Conservation (phyloP, 2,113 vertebrate species). For the Perca flavescens region DNA sequence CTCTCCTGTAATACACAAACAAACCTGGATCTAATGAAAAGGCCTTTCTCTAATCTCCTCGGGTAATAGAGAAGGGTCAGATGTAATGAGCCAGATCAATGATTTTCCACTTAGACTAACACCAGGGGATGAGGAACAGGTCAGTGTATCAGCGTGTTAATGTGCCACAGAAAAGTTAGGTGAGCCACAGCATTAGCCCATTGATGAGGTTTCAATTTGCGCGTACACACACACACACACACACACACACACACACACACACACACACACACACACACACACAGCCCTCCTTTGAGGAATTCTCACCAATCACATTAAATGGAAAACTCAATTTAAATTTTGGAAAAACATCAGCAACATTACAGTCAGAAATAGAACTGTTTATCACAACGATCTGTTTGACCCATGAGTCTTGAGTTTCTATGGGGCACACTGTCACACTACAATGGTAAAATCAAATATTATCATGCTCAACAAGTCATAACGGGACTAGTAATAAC, state of each 20-base stretch:
- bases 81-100: slow-evolving; percentile 72
- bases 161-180: slow-evolving; percentile 36
- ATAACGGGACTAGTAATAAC: not conserved
- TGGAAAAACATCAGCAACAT: slow-evolving; percentile 16
- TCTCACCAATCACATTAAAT: slow-evolving; percentile 29
- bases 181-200: slow-evolving; percentile 46
- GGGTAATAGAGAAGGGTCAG: slow-evolving; percentile 61
- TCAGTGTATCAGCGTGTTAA: slow-evolving; percentile 11
- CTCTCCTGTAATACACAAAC: slow-evolving; percentile 1
- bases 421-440: not conserved
- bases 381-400: not conserved
- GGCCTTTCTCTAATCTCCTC: slow-evolving; percentile 43
- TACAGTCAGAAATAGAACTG: not conserved
- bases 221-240: not conserved
- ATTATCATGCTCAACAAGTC: not conserved
- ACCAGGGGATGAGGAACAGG: slow-evolving; percentile 43
- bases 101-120: slow-evolving; percentile 70
- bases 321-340: slow-evolving; percentile 48
- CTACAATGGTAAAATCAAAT: not conserved
- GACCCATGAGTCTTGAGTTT: not conserved
- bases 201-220: slow-evolving; percentile 61
- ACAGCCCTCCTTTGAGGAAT: slow-evolving; percentile 1
- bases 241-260: not conserved
- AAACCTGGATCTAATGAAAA: slow-evolving; percentile 20
- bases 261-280: not conserved